phyloP scores from a whole-genome alignment of 2,888 invertebrate species.

The Acanthosepion lycidas region DNA sequence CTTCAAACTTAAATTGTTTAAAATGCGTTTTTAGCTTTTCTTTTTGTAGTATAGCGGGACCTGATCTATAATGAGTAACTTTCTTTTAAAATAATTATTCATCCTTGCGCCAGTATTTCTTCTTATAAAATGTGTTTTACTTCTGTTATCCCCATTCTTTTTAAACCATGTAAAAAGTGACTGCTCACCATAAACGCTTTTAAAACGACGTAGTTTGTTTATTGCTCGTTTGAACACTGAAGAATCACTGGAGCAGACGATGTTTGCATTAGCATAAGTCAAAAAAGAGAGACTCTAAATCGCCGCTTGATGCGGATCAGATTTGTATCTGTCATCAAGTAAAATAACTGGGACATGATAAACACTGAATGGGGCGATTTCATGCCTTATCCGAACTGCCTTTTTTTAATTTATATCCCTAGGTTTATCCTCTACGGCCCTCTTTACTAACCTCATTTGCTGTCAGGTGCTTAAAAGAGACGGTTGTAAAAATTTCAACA shows the following conservation, averaged over 20 bases:
- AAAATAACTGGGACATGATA: not conserved
- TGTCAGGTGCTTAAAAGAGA: not conserved
- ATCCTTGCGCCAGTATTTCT: no score
- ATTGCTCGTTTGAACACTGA: not conserved
- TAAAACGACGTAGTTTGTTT: not conserved
- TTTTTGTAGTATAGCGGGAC: no score
- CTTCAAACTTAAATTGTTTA: no score
- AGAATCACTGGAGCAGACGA: not conserved
- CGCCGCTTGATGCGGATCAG: not conserved
- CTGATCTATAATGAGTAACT: no score
- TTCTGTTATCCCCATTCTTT: not conserved
- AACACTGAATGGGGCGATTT: not conserved
- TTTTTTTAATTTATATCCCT: not conserved
- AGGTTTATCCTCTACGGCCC: not conserved
- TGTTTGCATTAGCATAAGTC: conserved; percentile 33
- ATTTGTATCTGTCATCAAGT: not conserved
- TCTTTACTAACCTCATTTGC: not conserved
- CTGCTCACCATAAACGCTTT: not conserved
- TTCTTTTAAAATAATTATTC: no score
- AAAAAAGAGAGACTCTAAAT: conserved; percentile 2
- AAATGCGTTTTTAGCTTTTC: no score
- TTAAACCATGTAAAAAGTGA: not conserved
- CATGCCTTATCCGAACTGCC: not conserved
- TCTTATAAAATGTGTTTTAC: no score
- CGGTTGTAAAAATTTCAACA: conserved; percentile 7